These are phyloP conservation scores for Acheta domesticus DNA, from an alignment of 2,888 invertebrate genomes.

Conservation along the genomic window DNA sequence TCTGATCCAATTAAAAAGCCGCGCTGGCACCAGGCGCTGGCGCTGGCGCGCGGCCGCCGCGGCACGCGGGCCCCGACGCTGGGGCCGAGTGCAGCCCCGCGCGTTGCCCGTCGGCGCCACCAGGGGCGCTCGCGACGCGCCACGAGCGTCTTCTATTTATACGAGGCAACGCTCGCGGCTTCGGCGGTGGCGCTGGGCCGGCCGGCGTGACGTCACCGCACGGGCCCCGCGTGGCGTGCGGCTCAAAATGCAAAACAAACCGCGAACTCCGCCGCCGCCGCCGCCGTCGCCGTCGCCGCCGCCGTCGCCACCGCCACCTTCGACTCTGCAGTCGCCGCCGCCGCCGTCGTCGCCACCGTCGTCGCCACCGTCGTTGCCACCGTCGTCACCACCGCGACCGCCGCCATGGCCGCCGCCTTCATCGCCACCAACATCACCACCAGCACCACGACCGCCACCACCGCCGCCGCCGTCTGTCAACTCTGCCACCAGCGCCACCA, in stretches of 20 bases:
- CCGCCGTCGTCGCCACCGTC: neutral
- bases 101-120: neutral
- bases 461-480: neutral
- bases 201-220: neutral
- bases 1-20: too few species aligned
- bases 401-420: neutral
- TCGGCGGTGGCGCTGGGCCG: neutral
- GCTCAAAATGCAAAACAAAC: neutral
- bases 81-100: neutral
- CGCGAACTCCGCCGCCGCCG: too few species aligned
- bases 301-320: neutral
- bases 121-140: neutral
- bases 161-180: too few species aligned
- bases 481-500: rapidly evolving
- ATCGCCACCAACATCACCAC: neutral
- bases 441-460: neutral
- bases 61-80: neutral
- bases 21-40: too few species aligned
- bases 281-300: neutral
- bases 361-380: rapidly evolving
- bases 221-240: neutral
- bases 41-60: neutral
- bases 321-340: neutral
- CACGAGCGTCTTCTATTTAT: too few species aligned
- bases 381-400: neutral